Percentiles rank a stretch among this genome's conserved stretches.
phyloP scores from a whole-genome alignment of 2,797 vertebrate genomes.

The Danionella dracula region DNA sequence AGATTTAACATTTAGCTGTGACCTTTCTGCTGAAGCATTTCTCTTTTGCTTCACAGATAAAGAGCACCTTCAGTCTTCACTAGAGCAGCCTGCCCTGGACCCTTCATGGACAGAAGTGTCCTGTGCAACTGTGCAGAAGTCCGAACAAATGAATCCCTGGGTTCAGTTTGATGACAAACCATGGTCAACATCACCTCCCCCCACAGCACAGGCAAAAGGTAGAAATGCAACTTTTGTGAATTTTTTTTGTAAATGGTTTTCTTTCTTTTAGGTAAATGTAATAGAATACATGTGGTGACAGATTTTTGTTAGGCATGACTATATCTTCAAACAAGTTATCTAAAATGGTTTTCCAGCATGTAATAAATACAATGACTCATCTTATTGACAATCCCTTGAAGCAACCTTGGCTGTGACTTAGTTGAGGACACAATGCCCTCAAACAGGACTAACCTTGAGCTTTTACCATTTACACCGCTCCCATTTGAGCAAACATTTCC shows the following conservation, averaged over 20 bases:
- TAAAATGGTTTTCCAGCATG: too few relatives aligned
- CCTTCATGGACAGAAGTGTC: slow-evolving; percentile 1
- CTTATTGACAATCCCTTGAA: background rate
- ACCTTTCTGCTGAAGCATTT: slow-evolving; percentile 9
- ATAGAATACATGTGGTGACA: too few relatives aligned
- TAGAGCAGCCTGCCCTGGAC: background rate
- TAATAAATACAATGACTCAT: too few relatives aligned
- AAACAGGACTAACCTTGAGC: background rate
- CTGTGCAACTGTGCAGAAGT: background rate
- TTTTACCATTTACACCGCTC: background rate
- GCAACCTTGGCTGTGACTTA: background rate
- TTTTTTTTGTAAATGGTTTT: too few relatives aligned
- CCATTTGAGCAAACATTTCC: background rate
- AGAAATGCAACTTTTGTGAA: background rate
- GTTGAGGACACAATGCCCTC: background rate
- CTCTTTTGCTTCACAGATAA: slow-evolving; percentile 26
- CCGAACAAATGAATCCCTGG: slow-evolving; percentile 36
- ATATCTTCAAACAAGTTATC: too few relatives aligned
- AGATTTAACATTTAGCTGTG: slow-evolving; percentile 34
- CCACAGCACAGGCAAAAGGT: slow-evolving; percentile 47
- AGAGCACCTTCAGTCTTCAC: background rate
- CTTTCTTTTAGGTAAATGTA: too few relatives aligned
- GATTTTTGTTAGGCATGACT: too few relatives aligned
- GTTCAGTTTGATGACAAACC: slow-evolving; percentile 50
- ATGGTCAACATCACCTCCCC: slow-evolving; percentile 33